Evolutionary conservation across 2,797 vertebrate species (phyloP).

Genomic region (Eulemur albifrons): DNA sequence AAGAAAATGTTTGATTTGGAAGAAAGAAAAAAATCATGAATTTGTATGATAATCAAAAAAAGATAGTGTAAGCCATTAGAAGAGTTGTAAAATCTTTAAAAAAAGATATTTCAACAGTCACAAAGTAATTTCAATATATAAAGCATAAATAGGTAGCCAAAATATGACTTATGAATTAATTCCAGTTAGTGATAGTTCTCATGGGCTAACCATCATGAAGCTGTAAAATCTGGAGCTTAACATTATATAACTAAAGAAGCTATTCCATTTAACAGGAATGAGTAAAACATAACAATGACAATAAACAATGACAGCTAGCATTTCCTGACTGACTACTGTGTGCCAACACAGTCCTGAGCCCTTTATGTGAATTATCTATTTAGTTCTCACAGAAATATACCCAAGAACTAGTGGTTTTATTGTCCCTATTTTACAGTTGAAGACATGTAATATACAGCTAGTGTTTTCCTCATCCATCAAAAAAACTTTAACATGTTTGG

Average conservation of each 20-base stretch:
- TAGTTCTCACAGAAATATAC: not conserved
- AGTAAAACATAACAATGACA: not conserved
- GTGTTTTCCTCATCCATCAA: not conserved
- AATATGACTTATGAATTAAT: conserved; percentile 15
- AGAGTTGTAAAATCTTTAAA: not conserved
- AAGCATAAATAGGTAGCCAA: not conserved
- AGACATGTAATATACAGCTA: not conserved
- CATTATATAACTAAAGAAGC: not conserved
- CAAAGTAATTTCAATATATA: not conserved
- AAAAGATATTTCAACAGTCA: not conserved
- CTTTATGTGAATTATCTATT: not conserved
- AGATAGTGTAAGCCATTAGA: not conserved
- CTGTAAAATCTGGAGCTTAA: conserved; percentile 5
- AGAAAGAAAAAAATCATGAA: not conserved
- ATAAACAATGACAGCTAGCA: not conserved
- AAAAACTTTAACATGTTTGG: not conserved
- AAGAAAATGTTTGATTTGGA: not conserved
- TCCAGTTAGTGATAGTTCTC: not conserved
- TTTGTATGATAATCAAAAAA: conserved; percentile 42
- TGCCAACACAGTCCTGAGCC: not conserved
- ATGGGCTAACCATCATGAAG: not conserved
- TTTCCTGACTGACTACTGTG: not conserved
- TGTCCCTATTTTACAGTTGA: not conserved
- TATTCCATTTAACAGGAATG: not conserved
- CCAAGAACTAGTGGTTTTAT: not conserved